phyloP scores from a whole-genome alignment of 2,113 vertebrate species.

The Anarrhichthys ocellatus region DNA sequence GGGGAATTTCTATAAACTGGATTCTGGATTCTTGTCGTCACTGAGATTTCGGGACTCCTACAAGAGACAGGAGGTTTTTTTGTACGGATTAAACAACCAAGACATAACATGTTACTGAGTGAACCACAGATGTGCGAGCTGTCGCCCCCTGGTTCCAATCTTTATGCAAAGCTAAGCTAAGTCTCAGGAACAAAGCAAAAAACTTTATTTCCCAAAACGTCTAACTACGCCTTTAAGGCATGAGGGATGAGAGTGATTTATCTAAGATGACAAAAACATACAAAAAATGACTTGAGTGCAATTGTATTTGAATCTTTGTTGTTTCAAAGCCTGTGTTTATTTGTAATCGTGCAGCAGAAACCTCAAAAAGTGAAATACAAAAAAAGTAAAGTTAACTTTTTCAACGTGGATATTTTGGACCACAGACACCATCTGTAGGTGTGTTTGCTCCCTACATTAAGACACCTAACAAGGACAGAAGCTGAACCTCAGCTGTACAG shows the following conservation, averaged over 20 bases:
- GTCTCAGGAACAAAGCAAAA: background rate
- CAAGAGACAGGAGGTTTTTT: too few relatives aligned
- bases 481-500: background rate
- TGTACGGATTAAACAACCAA: too few relatives aligned
- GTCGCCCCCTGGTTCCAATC: background rate
- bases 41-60: too few relatives aligned
- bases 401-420: background rate
- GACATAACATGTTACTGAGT: too few relatives aligned
- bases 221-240: background rate
- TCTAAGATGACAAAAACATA: background rate
- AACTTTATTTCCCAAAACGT: background rate
- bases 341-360: background rate
- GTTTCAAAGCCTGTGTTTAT: background rate
- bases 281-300: too few relatives aligned
- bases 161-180: too few relatives aligned
- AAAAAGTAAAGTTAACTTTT: slow-evolving; percentile 8
- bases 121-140: too few relatives aligned
- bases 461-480: slow-evolving; percentile 1
- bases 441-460: background rate
- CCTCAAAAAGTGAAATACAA: background rate
- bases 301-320: background rate
- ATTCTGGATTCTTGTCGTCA: too few relatives aligned
- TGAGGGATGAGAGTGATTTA: background rate
- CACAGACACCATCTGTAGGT: background rate
- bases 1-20: too few relatives aligned